phyloP scores from a whole-genome alignment of 1,140 invertebrate genomes.

The Thalassaphorura encarpata region DNA sequence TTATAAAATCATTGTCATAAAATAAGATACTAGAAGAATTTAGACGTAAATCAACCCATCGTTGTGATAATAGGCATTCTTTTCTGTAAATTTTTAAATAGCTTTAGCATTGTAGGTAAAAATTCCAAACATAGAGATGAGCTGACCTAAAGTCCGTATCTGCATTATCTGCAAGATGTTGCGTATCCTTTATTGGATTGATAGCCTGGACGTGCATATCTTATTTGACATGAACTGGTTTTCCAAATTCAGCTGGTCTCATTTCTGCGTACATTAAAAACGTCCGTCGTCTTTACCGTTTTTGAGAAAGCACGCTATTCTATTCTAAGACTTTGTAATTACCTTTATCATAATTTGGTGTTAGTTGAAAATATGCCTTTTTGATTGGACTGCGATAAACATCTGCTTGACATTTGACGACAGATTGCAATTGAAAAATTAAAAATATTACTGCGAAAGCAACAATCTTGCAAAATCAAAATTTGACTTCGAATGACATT shows the following conservation, averaged over 20 bases:
- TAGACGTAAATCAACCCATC: constrained; percentile 64
- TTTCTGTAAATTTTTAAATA: constrained; percentile 55
- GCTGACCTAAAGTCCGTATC: constrained; percentile 81
- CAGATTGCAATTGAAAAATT: too few relatives aligned
- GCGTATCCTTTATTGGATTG: constrained; percentile 72
- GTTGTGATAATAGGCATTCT: constrained; percentile 71
- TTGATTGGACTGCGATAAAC: too few relatives aligned
- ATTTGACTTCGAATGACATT: too few relatives aligned
- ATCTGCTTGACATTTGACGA: too few relatives aligned
- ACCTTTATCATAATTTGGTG: background rate
- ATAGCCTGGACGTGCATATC: constrained; percentile 70
- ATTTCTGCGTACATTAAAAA: background rate
- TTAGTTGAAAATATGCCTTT: too few relatives aligned
- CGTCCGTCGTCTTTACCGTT: too few relatives aligned
- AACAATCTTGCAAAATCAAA: too few relatives aligned
- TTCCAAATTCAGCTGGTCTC: constrained; percentile 35
- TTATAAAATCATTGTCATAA: constrained; percentile 63
- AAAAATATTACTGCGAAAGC: too few relatives aligned
- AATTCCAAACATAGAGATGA: background rate
- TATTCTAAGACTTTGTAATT: too few relatives aligned
- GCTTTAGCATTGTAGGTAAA: background rate
- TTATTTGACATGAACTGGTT: constrained; percentile 60
- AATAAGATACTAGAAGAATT: constrained; percentile 60
- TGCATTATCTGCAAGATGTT: too few relatives aligned
- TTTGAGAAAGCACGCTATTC: too few relatives aligned